Evolutionary conservation across 2,888 invertebrate species (phyloP), one percentile per base, ranked within the genome.

Genomic region (Netelia inedita): DNA sequence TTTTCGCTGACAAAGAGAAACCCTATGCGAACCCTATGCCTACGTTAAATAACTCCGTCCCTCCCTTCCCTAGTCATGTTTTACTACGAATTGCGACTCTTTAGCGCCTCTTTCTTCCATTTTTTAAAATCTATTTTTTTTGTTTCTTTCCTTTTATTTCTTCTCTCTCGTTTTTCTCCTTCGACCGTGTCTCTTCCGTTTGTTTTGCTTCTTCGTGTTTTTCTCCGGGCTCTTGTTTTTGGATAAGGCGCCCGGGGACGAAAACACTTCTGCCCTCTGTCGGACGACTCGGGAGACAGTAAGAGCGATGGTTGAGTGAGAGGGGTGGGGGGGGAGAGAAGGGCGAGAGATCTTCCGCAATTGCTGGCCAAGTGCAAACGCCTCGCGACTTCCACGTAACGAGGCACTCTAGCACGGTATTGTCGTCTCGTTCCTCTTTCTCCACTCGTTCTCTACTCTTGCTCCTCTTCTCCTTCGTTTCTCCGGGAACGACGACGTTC

Each of bases 121-220:
- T 87, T 89, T 89, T 88, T 86, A 84, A 21, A 8, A 78, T 55
- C 61, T 23, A 87, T 85, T 88, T 87, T 89, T 86, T 87, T 89
- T 88, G 87, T 85, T 85, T 87, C 88, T 85, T 88, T 61, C 41
- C 35, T 10, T 21, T 19, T 43, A 19, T 66, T 6, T 66, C 16
- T 61, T 41, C 43, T 21, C 11, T 59, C 43, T 28, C 65, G 16
- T 35, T 59, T 57, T 35, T 43, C 35, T 57, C 59, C 14, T 73
- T 19, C 41, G 59, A n/a, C 21, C 21, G 23, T 21, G 23, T 46
- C 43, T 43, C 19, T 57, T 9, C 41, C 35, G 43, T 28, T 46
- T 63, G 9, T 68, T 78, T 35, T 35, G n/a, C 35, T 35, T 69
- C 78, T 82, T 65, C 80, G 73, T 83, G 76, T 80, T 57, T 21